Conservation (phyloP, 2,888 invertebrate genomes). For the Meta bourneti region DNA sequence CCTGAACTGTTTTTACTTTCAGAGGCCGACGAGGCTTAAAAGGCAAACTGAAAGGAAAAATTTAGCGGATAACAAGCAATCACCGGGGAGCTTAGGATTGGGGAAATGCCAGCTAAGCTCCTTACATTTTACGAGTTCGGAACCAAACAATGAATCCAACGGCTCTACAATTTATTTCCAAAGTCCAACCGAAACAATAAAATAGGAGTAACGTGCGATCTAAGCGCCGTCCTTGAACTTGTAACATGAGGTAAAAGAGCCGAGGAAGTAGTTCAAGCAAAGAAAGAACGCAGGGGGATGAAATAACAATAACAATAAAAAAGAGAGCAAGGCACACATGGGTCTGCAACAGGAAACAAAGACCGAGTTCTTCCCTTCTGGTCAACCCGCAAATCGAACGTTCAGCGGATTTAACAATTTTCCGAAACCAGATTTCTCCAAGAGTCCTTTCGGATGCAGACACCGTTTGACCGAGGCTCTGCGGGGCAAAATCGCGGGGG, state of each 20-base stretch:
- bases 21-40: background rate
- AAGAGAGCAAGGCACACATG: background rate
- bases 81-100: background rate
- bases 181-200: conserved; percentile 45
- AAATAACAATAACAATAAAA: background rate
- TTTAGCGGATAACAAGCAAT: background rate
- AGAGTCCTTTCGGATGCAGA: background rate
- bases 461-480: conserved; percentile 15
- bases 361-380: conserved; percentile 20
- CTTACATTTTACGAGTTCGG: conserved; percentile 18
- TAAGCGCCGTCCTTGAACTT: conserved; percentile 48
- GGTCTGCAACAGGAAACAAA: conserved; percentile 18
- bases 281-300: background rate
- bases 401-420: conserved; percentile 15
- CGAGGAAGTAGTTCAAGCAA: conserved; percentile 20
- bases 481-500: conserved; percentile 6
- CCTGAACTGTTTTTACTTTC: background rate
- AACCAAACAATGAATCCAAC: conserved; percentile 44
- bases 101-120: conserved; percentile 14
- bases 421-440: conserved; percentile 19
- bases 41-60: too few relatives aligned
- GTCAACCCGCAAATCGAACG: conserved; percentile 52
- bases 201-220: conserved; percentile 21
- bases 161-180: conserved; percentile 26
- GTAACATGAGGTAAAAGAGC: conserved; percentile 23